phyloP scores from a whole-genome alignment of 2,888 invertebrate genomes.

The Ornithoptera alexandrae region DNA sequence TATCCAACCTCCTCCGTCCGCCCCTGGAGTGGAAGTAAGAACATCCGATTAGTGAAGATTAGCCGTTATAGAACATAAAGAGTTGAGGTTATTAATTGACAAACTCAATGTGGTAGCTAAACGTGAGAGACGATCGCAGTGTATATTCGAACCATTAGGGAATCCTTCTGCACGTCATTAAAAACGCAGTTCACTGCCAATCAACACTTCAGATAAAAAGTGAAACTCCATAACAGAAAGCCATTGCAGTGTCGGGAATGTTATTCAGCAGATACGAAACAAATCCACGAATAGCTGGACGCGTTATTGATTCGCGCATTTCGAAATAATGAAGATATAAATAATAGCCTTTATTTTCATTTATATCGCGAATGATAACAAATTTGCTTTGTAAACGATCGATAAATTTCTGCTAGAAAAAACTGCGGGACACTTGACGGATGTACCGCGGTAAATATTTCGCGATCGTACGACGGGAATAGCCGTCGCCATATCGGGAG shows the following conservation, averaged over 20 bases:
- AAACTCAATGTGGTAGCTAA: not conserved
- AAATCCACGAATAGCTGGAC: not conserved
- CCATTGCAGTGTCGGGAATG: not conserved
- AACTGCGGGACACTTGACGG: slow-evolving; percentile 3
- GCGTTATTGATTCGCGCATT: slow-evolving; percentile 18
- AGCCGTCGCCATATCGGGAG: slow-evolving; percentile 19
- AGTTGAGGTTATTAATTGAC: too few species aligned
- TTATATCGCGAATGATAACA: slow-evolving; percentile 17
- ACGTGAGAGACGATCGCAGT: not conserved
- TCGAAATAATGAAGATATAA: slow-evolving; percentile 30
- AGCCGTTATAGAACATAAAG: too few species aligned
- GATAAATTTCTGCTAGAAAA: slow-evolving; percentile 18
- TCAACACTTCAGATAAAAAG: not conserved
- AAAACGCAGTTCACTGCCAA: not conserved
- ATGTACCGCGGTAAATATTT: slow-evolving; percentile 21
- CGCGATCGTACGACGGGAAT: slow-evolving; percentile 17
- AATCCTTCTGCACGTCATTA: not conserved
- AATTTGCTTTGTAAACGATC: slow-evolving; percentile 24
- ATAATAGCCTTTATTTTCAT: slow-evolving; percentile 19
- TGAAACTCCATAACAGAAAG: not conserved
- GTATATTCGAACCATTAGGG: not conserved
- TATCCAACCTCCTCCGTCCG: too few species aligned
- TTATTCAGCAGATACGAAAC: not conserved
- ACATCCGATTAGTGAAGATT: too few species aligned
- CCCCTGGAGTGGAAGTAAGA: too few species aligned